Percentiles rank a stretch among this genome's conserved stretches.
Conservation (phyloP, 2,888 invertebrate genomes). For the Eupithecia centaureata region DNA sequence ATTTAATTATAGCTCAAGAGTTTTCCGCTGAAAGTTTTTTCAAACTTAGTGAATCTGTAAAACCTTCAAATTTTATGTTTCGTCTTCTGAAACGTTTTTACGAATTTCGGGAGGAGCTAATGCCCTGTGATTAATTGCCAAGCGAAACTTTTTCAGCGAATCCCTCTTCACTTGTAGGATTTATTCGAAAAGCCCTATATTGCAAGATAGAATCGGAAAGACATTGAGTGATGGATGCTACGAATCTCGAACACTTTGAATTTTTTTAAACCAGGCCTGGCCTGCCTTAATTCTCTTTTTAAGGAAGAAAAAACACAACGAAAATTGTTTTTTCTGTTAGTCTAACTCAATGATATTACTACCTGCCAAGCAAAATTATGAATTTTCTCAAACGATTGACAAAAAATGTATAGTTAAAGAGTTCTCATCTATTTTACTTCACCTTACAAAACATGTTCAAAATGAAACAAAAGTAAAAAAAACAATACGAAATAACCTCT, state of each 20-base stretch:
- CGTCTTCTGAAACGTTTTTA: slow-evolving; percentile 35
- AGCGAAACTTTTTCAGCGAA: slow-evolving; percentile 46
- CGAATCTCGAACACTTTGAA: slow-evolving; percentile 23
- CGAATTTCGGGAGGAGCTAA: slow-evolving; percentile 50
- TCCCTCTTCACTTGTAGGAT: slow-evolving; percentile 48
- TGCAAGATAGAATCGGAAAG: slow-evolving; percentile 40
- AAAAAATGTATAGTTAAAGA: too few species aligned
- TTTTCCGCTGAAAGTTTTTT: neutral
- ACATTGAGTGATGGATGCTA: slow-evolving; percentile 45
- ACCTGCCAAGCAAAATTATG: too few species aligned
- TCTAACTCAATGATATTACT: too few species aligned
- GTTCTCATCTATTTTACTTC: too few species aligned
- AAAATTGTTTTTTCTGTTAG: too few species aligned
- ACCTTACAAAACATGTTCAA: neutral
- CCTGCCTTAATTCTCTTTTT: neutral
- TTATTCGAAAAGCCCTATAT: slow-evolving; percentile 47
- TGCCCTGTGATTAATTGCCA: slow-evolving; percentile 54
- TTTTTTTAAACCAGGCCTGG: neutral
- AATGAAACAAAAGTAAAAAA: neutral
- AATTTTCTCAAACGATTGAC: too few species aligned
- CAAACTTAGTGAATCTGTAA: slow-evolving; percentile 9
- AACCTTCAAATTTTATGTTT: slow-evolving; percentile 19
- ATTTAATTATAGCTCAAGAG: slow-evolving; percentile 1
- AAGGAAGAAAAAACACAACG: neutral
- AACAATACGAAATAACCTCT: neutral